Conservation (phyloP, 1,140 invertebrate genomes). For the Leptoteleia sp. region DNA sequence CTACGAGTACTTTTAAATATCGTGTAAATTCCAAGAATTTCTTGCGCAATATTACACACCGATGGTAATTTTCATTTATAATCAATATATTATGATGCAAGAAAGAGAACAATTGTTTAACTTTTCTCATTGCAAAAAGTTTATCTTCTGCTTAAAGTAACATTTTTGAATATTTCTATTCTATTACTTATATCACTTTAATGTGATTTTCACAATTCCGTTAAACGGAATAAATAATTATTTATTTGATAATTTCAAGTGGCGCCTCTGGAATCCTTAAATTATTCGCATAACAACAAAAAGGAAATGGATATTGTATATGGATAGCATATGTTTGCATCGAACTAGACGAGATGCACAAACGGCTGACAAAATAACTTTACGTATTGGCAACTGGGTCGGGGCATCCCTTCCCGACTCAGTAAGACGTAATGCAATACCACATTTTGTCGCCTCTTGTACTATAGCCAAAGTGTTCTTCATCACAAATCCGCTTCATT, state of each 20-base stretch:
- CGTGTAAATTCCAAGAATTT: too few relatives aligned
- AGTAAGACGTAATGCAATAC: conserved; percentile 69
- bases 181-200: too few relatives aligned
- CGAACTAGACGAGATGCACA: conserved; percentile 37
- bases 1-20: too few relatives aligned
- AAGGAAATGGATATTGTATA: conserved; percentile 11
- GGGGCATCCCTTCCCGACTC: conserved; percentile 45
- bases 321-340: conserved; percentile 7
- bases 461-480: conserved; percentile 62
- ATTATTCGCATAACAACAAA: conserved; percentile 8
- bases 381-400: conserved; percentile 49
- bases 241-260: neutral
- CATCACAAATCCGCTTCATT: conserved; percentile 41
- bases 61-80: too few relatives aligned
- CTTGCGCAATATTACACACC: too few relatives aligned
- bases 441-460: conserved; percentile 67
- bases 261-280: conserved; percentile 4
- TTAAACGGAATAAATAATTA: too few relatives aligned
- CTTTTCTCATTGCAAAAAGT: too few relatives aligned
- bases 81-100: too few relatives aligned
- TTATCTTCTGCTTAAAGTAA: too few relatives aligned
- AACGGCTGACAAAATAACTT: conserved; percentile 53
- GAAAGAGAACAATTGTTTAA: too few relatives aligned
- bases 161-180: too few relatives aligned
- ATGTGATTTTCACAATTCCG: too few relatives aligned